Percentiles rank a stretch among this genome's conserved stretches.
Evolutionary conservation across 2,888 invertebrate species (phyloP).

Genomic region (Rutpela maculata): DNA sequence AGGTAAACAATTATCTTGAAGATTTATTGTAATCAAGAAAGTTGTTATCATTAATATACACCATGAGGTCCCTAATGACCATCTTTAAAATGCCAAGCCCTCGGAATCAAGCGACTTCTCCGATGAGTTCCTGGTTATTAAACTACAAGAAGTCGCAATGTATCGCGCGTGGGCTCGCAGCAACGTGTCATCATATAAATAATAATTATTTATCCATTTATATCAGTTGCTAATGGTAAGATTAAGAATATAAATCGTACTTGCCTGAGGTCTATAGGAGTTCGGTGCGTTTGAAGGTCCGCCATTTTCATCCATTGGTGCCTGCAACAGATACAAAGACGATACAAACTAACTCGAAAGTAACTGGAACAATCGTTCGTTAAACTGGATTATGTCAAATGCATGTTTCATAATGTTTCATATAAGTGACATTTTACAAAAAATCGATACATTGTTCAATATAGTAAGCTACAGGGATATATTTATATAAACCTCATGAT

Average conservation of each 20-base stretch:
- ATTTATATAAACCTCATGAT: too few relatives aligned
- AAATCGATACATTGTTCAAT: too few relatives aligned
- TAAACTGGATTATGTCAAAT: neutral
- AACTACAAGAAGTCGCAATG: constrained; percentile 12
- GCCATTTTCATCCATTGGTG: constrained; percentile 70
- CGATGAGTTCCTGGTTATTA: constrained; percentile 1
- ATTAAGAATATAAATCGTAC: constrained; percentile 54
- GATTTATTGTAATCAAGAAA: too few relatives aligned
- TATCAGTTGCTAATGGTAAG: constrained; percentile 50
- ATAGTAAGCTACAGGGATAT: too few relatives aligned
- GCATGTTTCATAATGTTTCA: neutral
- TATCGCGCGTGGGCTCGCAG: constrained; percentile 28
- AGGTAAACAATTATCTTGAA: too few relatives aligned
- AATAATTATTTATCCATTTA: constrained; percentile 58
- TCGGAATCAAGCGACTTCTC: neutral
- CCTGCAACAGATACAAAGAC: constrained; percentile 54
- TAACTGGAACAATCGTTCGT: neutral
- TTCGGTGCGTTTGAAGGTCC: constrained; percentile 64
- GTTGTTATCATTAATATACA: neutral
- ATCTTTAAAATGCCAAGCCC: neutral
- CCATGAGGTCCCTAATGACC: neutral
- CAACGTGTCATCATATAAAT: constrained; percentile 57
- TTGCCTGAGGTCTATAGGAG: constrained; percentile 62
- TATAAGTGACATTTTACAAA: neutral
- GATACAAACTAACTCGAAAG: neutral